Evolutionary conservation across 64 coral and sea anemone species (phyloP), one percentile per base, ranked within the genome.

Genomic region (Acropora yongei): DNA sequence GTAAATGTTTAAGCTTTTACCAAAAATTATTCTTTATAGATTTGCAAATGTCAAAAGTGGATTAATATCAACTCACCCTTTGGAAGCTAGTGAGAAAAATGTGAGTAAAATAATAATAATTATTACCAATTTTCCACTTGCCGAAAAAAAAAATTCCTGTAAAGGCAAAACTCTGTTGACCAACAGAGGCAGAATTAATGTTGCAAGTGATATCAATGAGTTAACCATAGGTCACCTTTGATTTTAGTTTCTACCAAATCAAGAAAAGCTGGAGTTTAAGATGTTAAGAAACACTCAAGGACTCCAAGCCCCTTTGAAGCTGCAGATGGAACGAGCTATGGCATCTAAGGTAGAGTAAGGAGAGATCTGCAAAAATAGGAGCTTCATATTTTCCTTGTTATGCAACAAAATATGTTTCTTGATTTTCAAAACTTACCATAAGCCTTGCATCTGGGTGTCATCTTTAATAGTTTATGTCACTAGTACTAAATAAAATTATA

Each of bases 251-350:
- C 9, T 75, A 41, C 91, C 89, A 91, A 95, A 91, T 49, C 94
- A 94, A 90, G 93, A 99, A 63, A 90, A 87, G 77, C 83, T 95
- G 47, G 89, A 99, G 47, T 93, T 99, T 72, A 84, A 83, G 44
- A 99, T 99, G 97, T 88, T 99, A 20, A 65, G 97, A 55, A 99
- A 94, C 68, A 96, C 89, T 11, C 97, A 99, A 93, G 97, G 97
- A 17, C 88, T 99, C 1, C 97, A 99, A 75, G 97, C 97, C 75
- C 94, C 97, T 17, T 18, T 96, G 6, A 99, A 94, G 63, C 84
- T 99, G 47, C 94, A 96, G 74, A 91, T 99, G 94, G 97, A 99
- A 87, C 76, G 94, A 43, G 81, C 92, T 76, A 68, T 93, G 44
- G 86, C 95, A 46, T 96, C 94, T 14, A 96, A 96, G 92, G 97